Base-by-base conservation (phyloP, 2,888 invertebrate species). In the Pachycephus smyrnensis region DNA sequence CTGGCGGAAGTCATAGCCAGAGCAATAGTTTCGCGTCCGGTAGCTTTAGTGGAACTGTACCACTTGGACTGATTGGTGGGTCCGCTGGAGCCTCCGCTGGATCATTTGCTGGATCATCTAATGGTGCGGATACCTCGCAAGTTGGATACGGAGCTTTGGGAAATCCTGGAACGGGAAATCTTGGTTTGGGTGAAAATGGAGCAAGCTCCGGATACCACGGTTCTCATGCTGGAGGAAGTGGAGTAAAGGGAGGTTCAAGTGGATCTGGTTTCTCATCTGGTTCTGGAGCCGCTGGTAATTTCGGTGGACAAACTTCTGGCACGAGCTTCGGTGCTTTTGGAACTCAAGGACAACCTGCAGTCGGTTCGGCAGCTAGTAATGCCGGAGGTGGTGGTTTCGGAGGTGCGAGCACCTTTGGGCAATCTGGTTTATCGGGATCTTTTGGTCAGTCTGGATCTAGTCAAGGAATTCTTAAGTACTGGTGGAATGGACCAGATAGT, bases 401-500 rank as follows among this genome's bases (percentile, higher is more conserved):
- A 69, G 69, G 69, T 73, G 33, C 68, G 69, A 77, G 69, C 32
- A 73, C 73, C 33, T 31, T 32, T 9, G 76, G 55, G 11, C 84
- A 83, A 74, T 77, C 76, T 9, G 71, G 69, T 37, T 11, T 68
- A n/a, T 36, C 23, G 15, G 77, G 33, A 36, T 12, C 77, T 35
- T 79, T 78, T 31, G 79, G 75, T 73, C 79, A 79, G 36, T 15
- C 73, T 36, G 74, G 69, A 23, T 68, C 69, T 31, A 55, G 35
- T 33, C 78, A 77, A 32, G 79, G 36, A 1, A 75, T 35, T 12
- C 32, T 69, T 75, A 71, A 73, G 30, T 68, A 75, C 74, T 68
- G 71, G 87, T 87, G 86, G 86, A 84, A 80, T 77, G 73, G 79
- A 2, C 32, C 79, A 4, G 75, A 75, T 31, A 86, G 80, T 69